Percentiles rank a stretch among this genome's conserved stretches.
Evolutionary conservation across 2,888 invertebrate genomes (phyloP).

Genomic region (Fragum fragum): DNA sequence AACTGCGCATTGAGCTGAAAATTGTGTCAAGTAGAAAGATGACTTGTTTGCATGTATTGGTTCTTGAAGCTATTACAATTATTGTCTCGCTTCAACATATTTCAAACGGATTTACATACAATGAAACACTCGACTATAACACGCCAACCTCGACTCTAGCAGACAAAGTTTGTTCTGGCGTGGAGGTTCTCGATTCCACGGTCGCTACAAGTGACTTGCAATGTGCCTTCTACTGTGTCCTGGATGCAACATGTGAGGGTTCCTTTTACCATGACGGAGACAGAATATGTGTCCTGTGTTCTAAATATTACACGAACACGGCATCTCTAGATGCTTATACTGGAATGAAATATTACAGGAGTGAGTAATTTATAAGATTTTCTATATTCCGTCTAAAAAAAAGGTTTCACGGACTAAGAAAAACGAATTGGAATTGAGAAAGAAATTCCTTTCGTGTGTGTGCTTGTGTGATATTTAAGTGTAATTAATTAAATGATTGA

Average conservation of each 20-base stretch:
- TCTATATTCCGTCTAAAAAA: too few species aligned
- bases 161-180: not conserved
- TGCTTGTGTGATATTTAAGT: too few species aligned
- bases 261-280: not conserved
- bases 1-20: too few species aligned
- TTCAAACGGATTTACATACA: not conserved
- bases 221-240: not conserved
- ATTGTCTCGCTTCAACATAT: too few species aligned
- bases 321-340: not conserved
- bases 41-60: too few species aligned
- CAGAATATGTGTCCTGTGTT: not conserved
- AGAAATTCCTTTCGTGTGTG: too few species aligned
- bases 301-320: not conserved
- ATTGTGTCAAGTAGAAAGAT: too few species aligned
- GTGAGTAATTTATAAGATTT: too few species aligned
- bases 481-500: too few species aligned
- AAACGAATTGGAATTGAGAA: too few species aligned
- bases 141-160: not conserved
- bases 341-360: conserved; percentile 1
- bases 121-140: not conserved
- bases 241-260: not conserved
- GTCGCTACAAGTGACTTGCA: not conserved
- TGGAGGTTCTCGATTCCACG: not conserved
- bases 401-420: too few species aligned
- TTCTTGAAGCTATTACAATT: too few species aligned